Evolutionary conservation across 2,888 invertebrate species (phyloP), one percentile per base, ranked within the genome.

Genomic region (Scaptodrosophila latifasciaeformis): DNA sequence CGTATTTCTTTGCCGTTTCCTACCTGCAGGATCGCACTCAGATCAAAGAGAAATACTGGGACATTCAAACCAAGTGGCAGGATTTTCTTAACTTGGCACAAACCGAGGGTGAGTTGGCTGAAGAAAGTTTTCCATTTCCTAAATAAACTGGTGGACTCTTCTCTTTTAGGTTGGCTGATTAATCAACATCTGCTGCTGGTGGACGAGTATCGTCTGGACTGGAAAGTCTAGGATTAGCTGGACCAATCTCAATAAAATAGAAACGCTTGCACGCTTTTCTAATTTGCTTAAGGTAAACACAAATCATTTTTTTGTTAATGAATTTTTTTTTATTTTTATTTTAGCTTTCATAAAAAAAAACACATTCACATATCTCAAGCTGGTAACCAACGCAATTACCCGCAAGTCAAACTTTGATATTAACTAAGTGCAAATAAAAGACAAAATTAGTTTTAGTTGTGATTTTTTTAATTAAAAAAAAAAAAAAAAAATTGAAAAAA

Each of bases 151-250:
- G n/a, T n/a, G n/a, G n/a, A n/a, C n/a, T n/a, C 9, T 12, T 9
- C 31, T 51, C 29, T 47, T 55, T 56, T 82, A 91, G 91, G 90
- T 43, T 92, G 92, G 91, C 86, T 87, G 47, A 84, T 88, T 13
- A 87, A 86, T 44, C 88, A 87, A 58, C 90, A 91, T 82, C 85
- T 91, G 18, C 71, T 92, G 18, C 83, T 89, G 45, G 87, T 89
- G 2, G 90, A 89, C 45, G 89, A 90, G 77, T 92, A 90, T 89
- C 88, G 90, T 62, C 81, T 86, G 49, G 86, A 86, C 57, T 86
- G 86, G 87, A 86, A 83, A 59, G 82, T 79, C 48, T 86, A 85
- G 62, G 57, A 31, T 21, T 21, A 2, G 31, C 2, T 31, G 21
- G 18, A 19, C 18, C 40, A 18, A 42, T 2, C 3, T 12, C 15